Conservation (phyloP, 2,113 vertebrate species). For the Heliornis fulica region DNA sequence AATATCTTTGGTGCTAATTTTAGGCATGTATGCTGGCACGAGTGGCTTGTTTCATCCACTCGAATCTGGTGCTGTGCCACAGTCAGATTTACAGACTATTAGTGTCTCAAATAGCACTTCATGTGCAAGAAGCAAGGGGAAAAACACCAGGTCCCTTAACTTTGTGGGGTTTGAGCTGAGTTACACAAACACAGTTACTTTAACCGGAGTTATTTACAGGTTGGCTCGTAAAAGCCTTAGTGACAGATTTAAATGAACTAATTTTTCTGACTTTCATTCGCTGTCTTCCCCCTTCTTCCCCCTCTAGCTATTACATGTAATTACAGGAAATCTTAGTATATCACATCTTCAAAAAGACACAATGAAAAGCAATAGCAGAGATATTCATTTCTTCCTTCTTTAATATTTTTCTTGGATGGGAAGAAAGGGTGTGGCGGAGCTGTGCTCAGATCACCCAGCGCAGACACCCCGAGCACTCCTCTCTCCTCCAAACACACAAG, state of each 20-base stretch:
- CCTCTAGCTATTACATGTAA: slow-evolving; percentile 44
- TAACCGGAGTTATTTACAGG: slow-evolving; percentile 31
- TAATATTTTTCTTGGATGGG: slow-evolving; percentile 45
- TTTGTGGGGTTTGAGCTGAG: slow-evolving; percentile 12
- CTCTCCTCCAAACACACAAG: neutral
- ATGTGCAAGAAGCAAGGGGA: neutral
- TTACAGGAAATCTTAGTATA: slow-evolving; percentile 53
- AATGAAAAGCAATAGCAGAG: slow-evolving; percentile 13
- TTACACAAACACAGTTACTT: slow-evolving; percentile 26
- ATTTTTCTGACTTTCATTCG: neutral
- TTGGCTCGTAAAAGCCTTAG: slow-evolving; percentile 3
- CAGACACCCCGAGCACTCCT: neutral
- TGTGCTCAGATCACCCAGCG: neutral
- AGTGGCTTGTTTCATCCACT: neutral
- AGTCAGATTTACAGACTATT: neutral
- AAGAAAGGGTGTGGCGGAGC: neutral
- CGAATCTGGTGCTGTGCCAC: neutral
- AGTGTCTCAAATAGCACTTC: neutral
- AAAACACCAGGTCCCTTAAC: neutral
- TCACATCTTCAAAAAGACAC: slow-evolving; percentile 54
- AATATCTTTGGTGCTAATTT: slow-evolving; percentile 1
- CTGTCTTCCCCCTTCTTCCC: neutral
- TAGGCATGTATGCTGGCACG: neutral
- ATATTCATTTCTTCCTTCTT: neutral
- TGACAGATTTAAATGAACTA: slow-evolving; percentile 53